A percentile compares a stretch with the other conserved stretches of the same genome.
Conservation (phyloP, 2,888 invertebrate species). For the Cabera pusaria region DNA sequence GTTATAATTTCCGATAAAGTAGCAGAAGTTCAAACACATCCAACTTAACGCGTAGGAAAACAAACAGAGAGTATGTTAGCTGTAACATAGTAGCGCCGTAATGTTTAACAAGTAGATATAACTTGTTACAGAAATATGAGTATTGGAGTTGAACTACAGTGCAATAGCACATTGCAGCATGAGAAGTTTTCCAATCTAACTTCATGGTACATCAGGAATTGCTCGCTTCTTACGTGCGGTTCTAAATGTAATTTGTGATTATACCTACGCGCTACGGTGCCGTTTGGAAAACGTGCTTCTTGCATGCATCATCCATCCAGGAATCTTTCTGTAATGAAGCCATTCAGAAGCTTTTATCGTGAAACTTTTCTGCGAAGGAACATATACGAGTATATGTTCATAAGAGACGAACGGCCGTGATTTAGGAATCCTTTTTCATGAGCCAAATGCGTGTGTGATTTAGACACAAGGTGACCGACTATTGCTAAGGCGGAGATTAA, state of each 20-base stretch:
- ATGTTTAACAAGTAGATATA: slow-evolving; percentile 32
- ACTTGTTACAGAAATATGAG: slow-evolving; percentile 44
- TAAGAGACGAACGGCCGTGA: slow-evolving; percentile 3
- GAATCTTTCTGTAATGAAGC: slow-evolving; percentile 38
- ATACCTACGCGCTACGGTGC: slow-evolving; percentile 29
- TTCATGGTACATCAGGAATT: slow-evolving; percentile 65
- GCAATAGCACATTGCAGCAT: slow-evolving; percentile 57
- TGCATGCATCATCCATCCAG: slow-evolving; percentile 19
- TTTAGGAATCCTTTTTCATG: slow-evolving; percentile 13
- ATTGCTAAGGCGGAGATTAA: slow-evolving; percentile 52
- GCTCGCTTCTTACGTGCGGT: slow-evolving; percentile 55
- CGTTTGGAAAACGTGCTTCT: slow-evolving; percentile 28
- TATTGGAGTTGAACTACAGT: slow-evolving; percentile 51
- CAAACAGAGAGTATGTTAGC: neutral
- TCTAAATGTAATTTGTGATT: slow-evolving; percentile 53
- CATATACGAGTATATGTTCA: slow-evolving; percentile 8
- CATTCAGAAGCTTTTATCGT: slow-evolving; percentile 34
- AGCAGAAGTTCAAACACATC: slow-evolving; percentile 1
- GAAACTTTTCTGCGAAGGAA: slow-evolving; percentile 37
- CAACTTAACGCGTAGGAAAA: neutral
- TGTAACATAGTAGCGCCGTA: slow-evolving; percentile 9
- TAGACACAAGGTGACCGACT: slow-evolving; percentile 42
- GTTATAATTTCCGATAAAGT: slow-evolving; percentile 20
- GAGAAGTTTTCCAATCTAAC: slow-evolving; percentile 75
- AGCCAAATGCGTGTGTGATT: slow-evolving; percentile 31